Evolutionary conservation across 2,797 vertebrate species (phyloP).

Genomic region (Alectoris magna): DNA sequence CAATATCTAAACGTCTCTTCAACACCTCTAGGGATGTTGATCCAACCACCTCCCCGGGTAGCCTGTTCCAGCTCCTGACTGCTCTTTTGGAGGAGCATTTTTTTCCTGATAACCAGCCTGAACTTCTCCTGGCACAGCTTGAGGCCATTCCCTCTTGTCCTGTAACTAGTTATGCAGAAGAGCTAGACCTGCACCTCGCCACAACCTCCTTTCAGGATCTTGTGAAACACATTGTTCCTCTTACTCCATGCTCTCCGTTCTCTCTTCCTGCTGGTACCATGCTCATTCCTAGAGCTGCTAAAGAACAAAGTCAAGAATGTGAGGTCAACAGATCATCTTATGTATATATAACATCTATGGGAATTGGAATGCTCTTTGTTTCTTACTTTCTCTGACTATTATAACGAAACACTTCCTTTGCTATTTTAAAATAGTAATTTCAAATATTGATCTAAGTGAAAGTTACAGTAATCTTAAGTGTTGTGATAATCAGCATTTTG

Average conservation of each 20-base stretch:
- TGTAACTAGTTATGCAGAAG: no score
- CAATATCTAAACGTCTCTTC: no score
- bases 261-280: not conserved
- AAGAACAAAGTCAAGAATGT: not conserved
- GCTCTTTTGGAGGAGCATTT: no score
- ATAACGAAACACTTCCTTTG: not conserved
- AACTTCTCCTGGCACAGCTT: no score
- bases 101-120: no score
- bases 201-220: no score
- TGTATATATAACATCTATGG: not conserved
- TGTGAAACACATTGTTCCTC: not conserved
- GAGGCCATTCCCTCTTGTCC: no score
- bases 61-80: no score
- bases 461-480: not conserved
- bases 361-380: not conserved
- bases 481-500: not conserved
- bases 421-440: constrained; percentile 1
- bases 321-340: not conserved
- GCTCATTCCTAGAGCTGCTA: not conserved
- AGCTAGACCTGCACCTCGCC: no score
- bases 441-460: not conserved
- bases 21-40: no score
- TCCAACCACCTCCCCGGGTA: no score
- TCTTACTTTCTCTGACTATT: not conserved
- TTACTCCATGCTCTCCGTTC: not conserved